phyloP scores from a whole-genome alignment of 2,113 vertebrate species.

The Phalacrocorax pelagicus region DNA sequence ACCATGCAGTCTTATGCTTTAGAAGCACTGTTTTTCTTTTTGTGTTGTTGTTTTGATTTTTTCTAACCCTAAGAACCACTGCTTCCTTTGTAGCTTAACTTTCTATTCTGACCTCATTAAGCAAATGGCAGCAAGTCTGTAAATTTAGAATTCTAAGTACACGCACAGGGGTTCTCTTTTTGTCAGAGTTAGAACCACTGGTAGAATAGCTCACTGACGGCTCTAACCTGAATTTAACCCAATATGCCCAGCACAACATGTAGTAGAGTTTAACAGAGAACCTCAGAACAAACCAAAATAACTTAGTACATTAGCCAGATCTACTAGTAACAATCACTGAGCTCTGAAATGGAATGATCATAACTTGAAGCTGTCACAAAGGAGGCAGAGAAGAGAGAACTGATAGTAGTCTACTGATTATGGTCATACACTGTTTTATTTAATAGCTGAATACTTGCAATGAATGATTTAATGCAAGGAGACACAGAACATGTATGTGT shows the following conservation, averaged over 20 bases:
- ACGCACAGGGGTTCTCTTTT: rapidly evolving
- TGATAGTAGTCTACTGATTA: not conserved
- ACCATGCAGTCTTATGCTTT: not conserved
- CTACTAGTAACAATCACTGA: not conserved
- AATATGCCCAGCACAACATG: no score
- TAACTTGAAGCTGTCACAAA: not conserved
- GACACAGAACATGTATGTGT: not conserved
- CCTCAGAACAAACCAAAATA: not conserved
- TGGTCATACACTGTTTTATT: not conserved
- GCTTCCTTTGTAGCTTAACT: not conserved
- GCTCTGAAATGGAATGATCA: not conserved
- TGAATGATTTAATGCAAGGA: conserved; percentile 40
- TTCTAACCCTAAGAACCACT: not conserved
- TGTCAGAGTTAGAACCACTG: not conserved
- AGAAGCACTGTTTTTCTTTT: not conserved
- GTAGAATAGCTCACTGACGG: not conserved
- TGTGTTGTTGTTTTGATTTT: not conserved
- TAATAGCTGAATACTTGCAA: not conserved
- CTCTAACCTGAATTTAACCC: not conserved
- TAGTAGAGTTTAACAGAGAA: not conserved
- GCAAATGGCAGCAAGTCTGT: not conserved
- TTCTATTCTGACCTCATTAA: not conserved
- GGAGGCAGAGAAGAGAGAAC: not conserved
- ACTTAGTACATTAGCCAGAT: not conserved
- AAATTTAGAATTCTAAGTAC: not conserved